Conservation (phyloP, 2,797 vertebrate species). For the Pogoniulus pusillus region DNA sequence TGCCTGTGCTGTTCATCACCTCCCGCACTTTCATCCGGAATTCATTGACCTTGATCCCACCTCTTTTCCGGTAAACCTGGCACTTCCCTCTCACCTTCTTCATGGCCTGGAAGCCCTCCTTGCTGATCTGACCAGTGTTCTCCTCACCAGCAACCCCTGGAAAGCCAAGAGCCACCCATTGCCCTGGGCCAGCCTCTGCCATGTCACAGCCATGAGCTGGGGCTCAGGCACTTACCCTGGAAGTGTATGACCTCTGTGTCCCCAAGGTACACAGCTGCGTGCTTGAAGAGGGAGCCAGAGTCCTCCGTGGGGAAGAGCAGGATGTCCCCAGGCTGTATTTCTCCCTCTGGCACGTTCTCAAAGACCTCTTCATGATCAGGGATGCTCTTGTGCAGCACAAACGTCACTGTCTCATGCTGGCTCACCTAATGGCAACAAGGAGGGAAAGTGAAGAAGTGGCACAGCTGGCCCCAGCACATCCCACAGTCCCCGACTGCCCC, state of each 20-base stretch:
- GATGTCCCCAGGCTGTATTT: fast-evolving
- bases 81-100: no score
- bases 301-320: not conserved
- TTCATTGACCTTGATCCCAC: no score
- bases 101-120: no score
- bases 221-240: fast-evolving
- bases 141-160: not conserved
- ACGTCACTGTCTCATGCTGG: no score
- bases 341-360: fast-evolving
- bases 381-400: fast-evolving
- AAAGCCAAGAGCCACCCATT: not conserved
- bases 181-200: fast-evolving
- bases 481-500: fast-evolving
- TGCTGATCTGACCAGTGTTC: no score
- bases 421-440: fast-evolving
- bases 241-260: not conserved
- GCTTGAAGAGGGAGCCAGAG: not conserved
- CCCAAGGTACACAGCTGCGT: fast-evolving
- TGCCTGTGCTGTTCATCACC: not conserved
- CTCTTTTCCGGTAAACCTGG: no score
- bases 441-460: not conserved
- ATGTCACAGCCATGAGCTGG: fast-evolving
- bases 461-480: no score
- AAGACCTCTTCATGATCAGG: fast-evolving
- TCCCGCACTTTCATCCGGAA: no score